Evolutionary conservation across 64 coral and sea anemone genomes (phyloP).

Genomic region (Dendronephthya gigantea): DNA sequence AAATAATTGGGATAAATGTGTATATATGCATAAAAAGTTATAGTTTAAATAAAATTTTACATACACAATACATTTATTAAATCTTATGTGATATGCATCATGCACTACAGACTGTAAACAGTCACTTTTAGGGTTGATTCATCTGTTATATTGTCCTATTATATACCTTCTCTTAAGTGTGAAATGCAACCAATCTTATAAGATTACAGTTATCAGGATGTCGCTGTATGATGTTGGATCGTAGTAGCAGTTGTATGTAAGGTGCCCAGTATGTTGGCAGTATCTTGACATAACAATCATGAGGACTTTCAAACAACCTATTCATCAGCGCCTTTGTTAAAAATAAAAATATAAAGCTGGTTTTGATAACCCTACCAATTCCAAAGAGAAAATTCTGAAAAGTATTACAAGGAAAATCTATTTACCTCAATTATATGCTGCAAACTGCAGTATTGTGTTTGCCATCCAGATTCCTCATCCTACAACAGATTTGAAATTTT

Average conservation of each 20-base stretch:
- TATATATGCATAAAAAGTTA: too few species aligned
- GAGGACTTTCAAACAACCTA: conserved; percentile 48
- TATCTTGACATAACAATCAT: conserved; percentile 65
- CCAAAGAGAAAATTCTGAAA: neutral
- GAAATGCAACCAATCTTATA: conserved; percentile 62
- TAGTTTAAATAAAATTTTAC: too few species aligned
- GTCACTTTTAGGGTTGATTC: too few species aligned
- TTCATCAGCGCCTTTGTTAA: conserved; percentile 60
- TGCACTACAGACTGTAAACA: too few species aligned
- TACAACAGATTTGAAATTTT: neutral
- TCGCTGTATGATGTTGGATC: conserved; percentile 51
- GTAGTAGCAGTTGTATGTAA: conserved; percentile 81
- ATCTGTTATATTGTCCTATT: neutral
- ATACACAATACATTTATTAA: too few species aligned
- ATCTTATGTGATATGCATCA: too few species aligned
- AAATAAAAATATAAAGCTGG: neutral
- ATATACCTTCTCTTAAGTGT: neutral
- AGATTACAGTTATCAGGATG: conserved; percentile 74
- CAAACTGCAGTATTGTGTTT: neutral
- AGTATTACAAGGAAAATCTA: too few species aligned
- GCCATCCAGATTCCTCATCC: neutral
- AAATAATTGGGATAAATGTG: too few species aligned
- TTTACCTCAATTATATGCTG: neutral
- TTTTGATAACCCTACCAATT: neutral
- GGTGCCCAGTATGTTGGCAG: conserved; percentile 60